Evolutionary conservation across 1,140 invertebrate genomes (phyloP), one percentile per base, ranked within the genome.

Genomic region (Tetraneura akinire): DNA sequence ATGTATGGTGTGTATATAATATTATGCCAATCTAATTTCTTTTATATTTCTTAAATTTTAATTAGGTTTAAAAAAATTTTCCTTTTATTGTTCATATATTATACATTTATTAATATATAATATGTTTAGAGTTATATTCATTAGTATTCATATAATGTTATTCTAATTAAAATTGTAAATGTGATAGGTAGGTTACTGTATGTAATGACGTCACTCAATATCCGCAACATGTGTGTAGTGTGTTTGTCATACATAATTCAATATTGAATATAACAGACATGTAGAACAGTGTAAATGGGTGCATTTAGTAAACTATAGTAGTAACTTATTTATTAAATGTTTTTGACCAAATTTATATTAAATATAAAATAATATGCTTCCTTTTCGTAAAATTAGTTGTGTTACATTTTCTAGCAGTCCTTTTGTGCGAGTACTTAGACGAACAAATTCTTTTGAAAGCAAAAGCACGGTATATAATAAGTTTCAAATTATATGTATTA

Each of bases 331-430:
- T 11, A 51, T 29, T 68, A 47, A 51, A 29, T 71, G 8, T 18
- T 71, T 71, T 51, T 71, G 18, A 10, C 16, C 13, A 29, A 51
- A 51, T 51, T 23, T 37, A 37, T 42, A 57, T 76, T 37, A 55
- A 23, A n/a, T 60, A 18, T 8, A 62, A 78, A 49, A 37, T 21
- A 55, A 45, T 47, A 78, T 78, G 74, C 32, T 78, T 53, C 74
- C 74, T 78, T 78, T 78, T 78, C 53, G 74, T 62, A 78, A 78
- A 60, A 78, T 78, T 18, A 78, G 74, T 60, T 78, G 74, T 47
- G 42, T 78, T 47, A 78, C 74, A 32, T 60, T 78, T 29, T 78
- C 74, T 11, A 78, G 26, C 23, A 78, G 53, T 45, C 1, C 53
- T 26, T 78, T 78, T 78, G 74, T 78, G n/a, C 74, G 55, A 62